phyloP scores from a whole-genome alignment of 2,888 invertebrate species.

The Sinelater perroti region DNA sequence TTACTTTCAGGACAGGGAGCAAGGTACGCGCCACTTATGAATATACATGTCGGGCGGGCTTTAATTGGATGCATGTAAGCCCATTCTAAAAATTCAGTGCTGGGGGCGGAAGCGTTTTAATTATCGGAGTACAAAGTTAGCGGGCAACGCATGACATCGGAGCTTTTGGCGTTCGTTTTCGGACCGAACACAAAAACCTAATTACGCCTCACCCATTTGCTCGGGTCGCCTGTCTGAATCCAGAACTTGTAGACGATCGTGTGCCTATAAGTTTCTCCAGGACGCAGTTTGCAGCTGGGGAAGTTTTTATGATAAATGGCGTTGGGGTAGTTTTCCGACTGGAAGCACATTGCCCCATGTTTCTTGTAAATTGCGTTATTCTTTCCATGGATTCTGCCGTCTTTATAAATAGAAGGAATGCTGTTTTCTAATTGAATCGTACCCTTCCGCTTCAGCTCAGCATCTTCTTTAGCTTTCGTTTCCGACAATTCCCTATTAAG shows the following conservation, averaged over 20 bases:
- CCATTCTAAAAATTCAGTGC: neutral
- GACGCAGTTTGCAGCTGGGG: constrained; percentile 69
- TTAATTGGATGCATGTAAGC: neutral
- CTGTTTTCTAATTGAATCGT: constrained; percentile 7
- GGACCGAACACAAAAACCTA: constrained; percentile 24
- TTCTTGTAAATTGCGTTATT: constrained; percentile 72
- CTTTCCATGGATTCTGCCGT: constrained; percentile 67
- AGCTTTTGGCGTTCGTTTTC: too few species aligned
- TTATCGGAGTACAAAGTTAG: too few species aligned
- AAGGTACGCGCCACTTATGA: constrained; percentile 63
- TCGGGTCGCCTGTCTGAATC: constrained; percentile 52
- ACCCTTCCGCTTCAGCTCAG: constrained; percentile 18
- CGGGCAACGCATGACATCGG: too few species aligned
- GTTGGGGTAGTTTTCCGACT: constrained; percentile 92
- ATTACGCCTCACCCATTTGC: constrained; percentile 50
- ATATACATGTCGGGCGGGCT: constrained; percentile 4
- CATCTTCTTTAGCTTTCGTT: constrained; percentile 2
- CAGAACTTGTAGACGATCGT: constrained; percentile 80
- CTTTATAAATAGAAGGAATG: constrained; percentile 18
- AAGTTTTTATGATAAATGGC: constrained; percentile 77
- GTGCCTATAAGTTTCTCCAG: constrained; percentile 76
- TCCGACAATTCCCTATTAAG: neutral
- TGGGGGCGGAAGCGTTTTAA: neutral
- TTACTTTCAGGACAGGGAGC: constrained; percentile 79
- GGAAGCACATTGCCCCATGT: constrained; percentile 84